Percentiles rank a stretch among this genome's conserved stretches.
Conservation (phyloP, 37 sponge, comb jelly and placozoan species). For the Dysidea cf. avara region DNA sequence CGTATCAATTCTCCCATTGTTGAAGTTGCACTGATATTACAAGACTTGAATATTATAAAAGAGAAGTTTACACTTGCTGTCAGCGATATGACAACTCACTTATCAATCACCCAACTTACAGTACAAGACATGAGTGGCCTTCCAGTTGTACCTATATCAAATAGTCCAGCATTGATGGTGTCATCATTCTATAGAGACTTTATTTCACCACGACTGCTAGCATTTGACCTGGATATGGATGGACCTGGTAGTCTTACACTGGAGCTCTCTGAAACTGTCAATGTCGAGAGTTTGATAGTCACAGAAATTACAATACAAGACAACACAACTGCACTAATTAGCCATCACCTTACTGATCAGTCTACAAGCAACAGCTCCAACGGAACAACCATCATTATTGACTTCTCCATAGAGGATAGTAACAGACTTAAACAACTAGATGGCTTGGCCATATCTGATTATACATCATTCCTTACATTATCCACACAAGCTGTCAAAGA, state of each 20-base stretch:
- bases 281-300: slow-evolving; percentile 50
- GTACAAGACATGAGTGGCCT: slow-evolving; percentile 68
- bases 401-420: slow-evolving; percentile 57
- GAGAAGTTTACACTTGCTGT: slow-evolving; percentile 47
- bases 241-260: slow-evolving; percentile 56
- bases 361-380: slow-evolving; percentile 40
- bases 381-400: slow-evolving; percentile 50
- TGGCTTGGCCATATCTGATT: slow-evolving; percentile 45
- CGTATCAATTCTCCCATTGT: background rate
- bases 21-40: slow-evolving; percentile 30
- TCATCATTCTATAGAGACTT: slow-evolving; percentile 40
- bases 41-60: slow-evolving; percentile 82
- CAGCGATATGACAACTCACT: slow-evolving; percentile 56
- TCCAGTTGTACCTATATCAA: slow-evolving; percentile 36
- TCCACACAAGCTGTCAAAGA: slow-evolving; percentile 42
- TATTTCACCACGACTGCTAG: slow-evolving; percentile 34
- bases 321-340: slow-evolving; percentile 15
- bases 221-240: slow-evolving; percentile 72
- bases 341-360: slow-evolving; percentile 42
- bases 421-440: slow-evolving; percentile 62
- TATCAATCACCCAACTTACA: slow-evolving; percentile 50
- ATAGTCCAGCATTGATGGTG: slow-evolving; percentile 27
- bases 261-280: slow-evolving; percentile 83
- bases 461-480: slow-evolving; percentile 64
- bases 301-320: slow-evolving; percentile 65